phyloP scores from a whole-genome alignment of 2,888 invertebrate species.

The Leucozona laternaria region DNA sequence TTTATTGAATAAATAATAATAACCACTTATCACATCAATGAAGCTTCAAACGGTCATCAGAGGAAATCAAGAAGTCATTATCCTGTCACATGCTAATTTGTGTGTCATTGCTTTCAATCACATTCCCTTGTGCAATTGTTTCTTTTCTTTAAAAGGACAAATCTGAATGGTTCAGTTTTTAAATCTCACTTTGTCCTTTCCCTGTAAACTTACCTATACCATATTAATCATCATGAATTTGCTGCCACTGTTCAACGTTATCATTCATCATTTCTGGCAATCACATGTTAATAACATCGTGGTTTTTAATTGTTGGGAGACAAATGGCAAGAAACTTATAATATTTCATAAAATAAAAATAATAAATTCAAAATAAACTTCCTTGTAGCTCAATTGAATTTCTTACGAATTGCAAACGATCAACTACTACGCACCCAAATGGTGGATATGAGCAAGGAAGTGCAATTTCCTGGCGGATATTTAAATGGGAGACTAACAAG shows the following conservation, averaged over 20 bases:
- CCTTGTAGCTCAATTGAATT: slow-evolving; percentile 76
- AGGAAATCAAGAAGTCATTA: slow-evolving; percentile 54
- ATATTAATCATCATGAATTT: slow-evolving; percentile 49
- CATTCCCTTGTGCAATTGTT: slow-evolving; percentile 9
- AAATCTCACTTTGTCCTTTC: neutral
- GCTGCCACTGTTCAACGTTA: slow-evolving; percentile 76
- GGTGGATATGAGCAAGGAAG: slow-evolving; percentile 58
- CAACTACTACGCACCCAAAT: slow-evolving; percentile 74
- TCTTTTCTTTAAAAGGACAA: slow-evolving; percentile 42
- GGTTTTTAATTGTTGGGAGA: slow-evolving; percentile 80
- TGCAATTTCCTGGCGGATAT: slow-evolving; percentile 76
- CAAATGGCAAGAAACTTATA: slow-evolving; percentile 74
- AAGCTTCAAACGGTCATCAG: slow-evolving; percentile 2
- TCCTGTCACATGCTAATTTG: slow-evolving; percentile 32
- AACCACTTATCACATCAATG: slow-evolving; percentile 38
- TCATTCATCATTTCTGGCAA: slow-evolving; percentile 79
- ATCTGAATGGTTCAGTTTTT: neutral
- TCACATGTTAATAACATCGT: slow-evolving; percentile 77
- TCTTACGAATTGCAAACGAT: slow-evolving; percentile 74
- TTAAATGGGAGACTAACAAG: slow-evolving; percentile 76
- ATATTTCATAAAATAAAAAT: too few relatives aligned
- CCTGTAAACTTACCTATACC: neutral
- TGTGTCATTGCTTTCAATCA: neutral
- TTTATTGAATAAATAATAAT: neutral
- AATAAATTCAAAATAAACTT: neutral